These are phyloP conservation scores for Lycaena phlaeas DNA, from an alignment of 2,888 invertebrate genomes.

Conservation along the genomic window DNA sequence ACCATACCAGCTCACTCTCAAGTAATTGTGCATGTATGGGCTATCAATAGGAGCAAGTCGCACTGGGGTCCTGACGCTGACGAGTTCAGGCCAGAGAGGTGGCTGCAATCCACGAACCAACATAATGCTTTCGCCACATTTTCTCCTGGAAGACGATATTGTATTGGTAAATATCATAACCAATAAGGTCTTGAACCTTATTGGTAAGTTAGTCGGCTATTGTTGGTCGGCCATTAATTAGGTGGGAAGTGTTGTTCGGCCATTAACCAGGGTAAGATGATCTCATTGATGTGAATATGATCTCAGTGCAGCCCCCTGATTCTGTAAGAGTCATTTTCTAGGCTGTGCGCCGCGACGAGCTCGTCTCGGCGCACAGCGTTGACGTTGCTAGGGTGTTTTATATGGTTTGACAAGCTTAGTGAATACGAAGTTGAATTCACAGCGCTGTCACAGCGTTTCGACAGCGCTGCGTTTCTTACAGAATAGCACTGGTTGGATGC, in stretches of 20 bases:
- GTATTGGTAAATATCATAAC: conserved; percentile 16
- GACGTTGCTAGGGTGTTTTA: too few relatives aligned
- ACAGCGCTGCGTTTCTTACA: too few relatives aligned
- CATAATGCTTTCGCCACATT: conserved; percentile 17
- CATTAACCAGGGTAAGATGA: background rate
- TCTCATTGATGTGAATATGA: background rate
- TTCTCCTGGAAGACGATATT: conserved; percentile 18
- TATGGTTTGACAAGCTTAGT: too few relatives aligned
- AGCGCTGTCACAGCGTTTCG: too few relatives aligned
- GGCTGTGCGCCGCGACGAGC: too few relatives aligned
- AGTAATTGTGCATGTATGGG: conserved; percentile 13
- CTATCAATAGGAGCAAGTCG: conserved; percentile 11
- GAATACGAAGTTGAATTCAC: too few relatives aligned
- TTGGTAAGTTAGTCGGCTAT: too few relatives aligned
- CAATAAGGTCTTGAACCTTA: background rate
- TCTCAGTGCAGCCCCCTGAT: too few relatives aligned
- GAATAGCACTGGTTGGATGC: too few relatives aligned
- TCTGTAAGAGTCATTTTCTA: too few relatives aligned
- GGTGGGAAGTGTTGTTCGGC: too few relatives aligned
- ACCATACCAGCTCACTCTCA: conserved; percentile 10
- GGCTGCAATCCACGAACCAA: conserved; percentile 14
- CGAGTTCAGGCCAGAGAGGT: conserved; percentile 15
- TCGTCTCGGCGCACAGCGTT: too few relatives aligned
- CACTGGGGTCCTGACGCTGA: conserved; percentile 18
- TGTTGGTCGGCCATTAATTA: background rate